These are phyloP conservation scores for Xestia sexstrigata DNA, from an alignment of 2,888 invertebrate species.

Conservation along the genomic window DNA sequence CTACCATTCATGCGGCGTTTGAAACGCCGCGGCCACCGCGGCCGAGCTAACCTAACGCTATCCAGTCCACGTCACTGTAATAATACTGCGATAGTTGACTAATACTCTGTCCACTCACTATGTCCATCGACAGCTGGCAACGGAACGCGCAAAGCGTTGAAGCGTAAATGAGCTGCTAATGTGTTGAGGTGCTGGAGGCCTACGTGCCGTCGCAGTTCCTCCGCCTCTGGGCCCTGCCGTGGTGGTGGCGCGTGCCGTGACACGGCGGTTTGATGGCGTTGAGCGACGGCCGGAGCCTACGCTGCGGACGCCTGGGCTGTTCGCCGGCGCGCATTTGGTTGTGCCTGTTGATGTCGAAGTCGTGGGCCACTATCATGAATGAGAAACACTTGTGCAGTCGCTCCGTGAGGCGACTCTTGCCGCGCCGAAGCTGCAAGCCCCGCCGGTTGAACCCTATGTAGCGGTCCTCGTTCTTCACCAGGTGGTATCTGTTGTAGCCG, in stretches of 20 bases:
- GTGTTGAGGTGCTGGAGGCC: slow-evolving; percentile 70
- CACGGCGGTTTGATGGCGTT: slow-evolving; percentile 85
- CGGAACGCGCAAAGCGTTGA: slow-evolving; percentile 89
- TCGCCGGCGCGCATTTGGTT: slow-evolving; percentile 90
- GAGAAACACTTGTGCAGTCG: slow-evolving; percentile 91
- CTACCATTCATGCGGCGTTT: slow-evolving; percentile 89
- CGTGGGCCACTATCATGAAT: slow-evolving; percentile 92
- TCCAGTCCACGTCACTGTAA: slow-evolving; percentile 90
- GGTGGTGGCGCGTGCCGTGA: slow-evolving; percentile 86
- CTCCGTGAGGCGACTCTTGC: slow-evolving; percentile 82
- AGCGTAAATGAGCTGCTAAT: slow-evolving; percentile 87
- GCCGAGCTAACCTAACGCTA: slow-evolving; percentile 87
- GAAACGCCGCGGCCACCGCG: slow-evolving; percentile 86
- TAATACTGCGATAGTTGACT: slow-evolving; percentile 91
- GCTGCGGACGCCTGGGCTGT: slow-evolving; percentile 85
- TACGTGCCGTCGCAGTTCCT: slow-evolving; percentile 89
- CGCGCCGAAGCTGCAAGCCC: slow-evolving; percentile 90
- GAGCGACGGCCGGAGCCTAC: slow-evolving; percentile 82
- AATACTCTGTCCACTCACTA: slow-evolving; percentile 90
- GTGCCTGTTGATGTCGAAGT: slow-evolving; percentile 92
- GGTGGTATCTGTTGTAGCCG: slow-evolving; percentile 92
- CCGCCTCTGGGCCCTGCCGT: slow-evolving; percentile 86
- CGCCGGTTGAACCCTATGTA: slow-evolving; percentile 92
- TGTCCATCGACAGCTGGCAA: slow-evolving; percentile 89
- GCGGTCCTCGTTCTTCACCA: slow-evolving; percentile 91